Evolutionary conservation across 2,113 vertebrate genomes (phyloP).

Genomic region (Petromus typicus): DNA sequence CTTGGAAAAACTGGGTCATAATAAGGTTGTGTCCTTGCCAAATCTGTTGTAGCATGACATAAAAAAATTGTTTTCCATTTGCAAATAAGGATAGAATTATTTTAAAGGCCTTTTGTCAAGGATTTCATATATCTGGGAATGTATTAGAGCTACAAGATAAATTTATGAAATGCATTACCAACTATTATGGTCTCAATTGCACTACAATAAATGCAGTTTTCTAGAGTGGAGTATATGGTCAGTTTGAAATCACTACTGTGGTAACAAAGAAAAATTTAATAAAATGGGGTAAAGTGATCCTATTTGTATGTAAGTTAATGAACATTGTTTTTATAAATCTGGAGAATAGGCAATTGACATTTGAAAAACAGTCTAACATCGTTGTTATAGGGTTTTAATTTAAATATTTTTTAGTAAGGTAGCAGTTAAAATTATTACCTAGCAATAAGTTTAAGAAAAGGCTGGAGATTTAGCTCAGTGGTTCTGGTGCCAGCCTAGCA

Average conservation of each 20-base stretch:
- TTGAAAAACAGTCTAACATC: slow-evolving; percentile 70
- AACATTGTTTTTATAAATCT: slow-evolving; percentile 57
- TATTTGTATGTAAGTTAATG: slow-evolving; percentile 19
- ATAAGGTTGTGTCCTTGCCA: neutral
- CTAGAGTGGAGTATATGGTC: neutral
- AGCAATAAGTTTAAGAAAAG: slow-evolving; percentile 41
- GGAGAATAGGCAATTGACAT: slow-evolving; percentile 61
- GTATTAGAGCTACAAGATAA: neutral
- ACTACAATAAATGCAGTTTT: neutral
- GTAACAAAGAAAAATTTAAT: slow-evolving; percentile 6
- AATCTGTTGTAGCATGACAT: neutral
- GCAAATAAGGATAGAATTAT: neutral
- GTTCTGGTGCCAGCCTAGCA: too few relatives aligned
- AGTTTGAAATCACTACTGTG: neutral
- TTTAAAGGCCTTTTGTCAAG: neutral
- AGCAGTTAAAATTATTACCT: slow-evolving; percentile 32
- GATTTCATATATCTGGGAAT: neutral
- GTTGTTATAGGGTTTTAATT: slow-evolving; percentile 52
- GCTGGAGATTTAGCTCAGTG: too few relatives aligned
- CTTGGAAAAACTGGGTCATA: neutral
- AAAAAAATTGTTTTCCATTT: neutral
- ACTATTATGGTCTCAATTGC: too few relatives aligned
- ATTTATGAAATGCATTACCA: neutral
- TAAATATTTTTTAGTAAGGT: slow-evolving; percentile 49
- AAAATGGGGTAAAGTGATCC: neutral